Conservation (phyloP, 1,140 invertebrate genomes). For the Rhopalosiphum padi region DNA sequence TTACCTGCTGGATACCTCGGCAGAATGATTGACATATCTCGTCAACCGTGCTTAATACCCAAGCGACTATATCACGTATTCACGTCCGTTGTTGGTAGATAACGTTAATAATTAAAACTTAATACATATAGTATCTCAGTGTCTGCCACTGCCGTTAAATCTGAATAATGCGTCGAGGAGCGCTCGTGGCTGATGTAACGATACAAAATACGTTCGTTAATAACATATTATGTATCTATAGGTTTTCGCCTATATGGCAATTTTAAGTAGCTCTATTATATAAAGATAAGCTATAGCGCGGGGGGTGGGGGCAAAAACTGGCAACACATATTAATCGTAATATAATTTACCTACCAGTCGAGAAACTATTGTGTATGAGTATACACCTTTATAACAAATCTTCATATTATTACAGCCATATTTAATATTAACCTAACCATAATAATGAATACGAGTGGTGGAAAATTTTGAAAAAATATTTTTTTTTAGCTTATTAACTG, state of each 20-base stretch:
- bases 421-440: not conserved
- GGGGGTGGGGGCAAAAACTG: not conserved
- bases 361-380: not conserved
- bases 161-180: not conserved
- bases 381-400: not conserved
- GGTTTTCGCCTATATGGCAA: not conserved
- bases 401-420: not conserved
- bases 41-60: not conserved
- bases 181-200: not conserved
- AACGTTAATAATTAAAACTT: conserved; percentile 15
- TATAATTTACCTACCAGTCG: not conserved
- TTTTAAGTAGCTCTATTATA: not conserved
- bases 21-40: not conserved
- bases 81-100: not conserved
- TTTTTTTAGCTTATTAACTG: not conserved
- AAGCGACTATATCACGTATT: not conserved
- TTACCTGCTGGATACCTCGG: not conserved
- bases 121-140: not conserved
- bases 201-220: not conserved
- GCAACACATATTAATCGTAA: not conserved
- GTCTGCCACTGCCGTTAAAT: not conserved
- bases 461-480: not conserved
- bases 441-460: not conserved
- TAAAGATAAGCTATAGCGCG: too few species aligned
- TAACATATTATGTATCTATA: not conserved